Conservation (phyloP, 2,888 invertebrate species). For the Galeopsomyia nigrocyanea region DNA sequence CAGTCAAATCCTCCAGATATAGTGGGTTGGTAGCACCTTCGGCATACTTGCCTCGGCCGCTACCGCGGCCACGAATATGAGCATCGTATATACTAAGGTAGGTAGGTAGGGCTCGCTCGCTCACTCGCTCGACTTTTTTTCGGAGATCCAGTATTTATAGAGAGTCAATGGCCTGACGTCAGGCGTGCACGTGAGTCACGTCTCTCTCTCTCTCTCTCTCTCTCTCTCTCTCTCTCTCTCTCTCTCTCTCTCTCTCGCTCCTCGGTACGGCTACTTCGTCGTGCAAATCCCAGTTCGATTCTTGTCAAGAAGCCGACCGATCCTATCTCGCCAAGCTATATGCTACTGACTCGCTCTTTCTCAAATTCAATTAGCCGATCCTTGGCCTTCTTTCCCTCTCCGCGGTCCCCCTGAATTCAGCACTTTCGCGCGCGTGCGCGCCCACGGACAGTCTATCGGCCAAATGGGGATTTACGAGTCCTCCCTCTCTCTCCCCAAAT, state of each 20-base stretch:
- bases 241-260: neutral
- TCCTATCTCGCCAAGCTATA: constrained; percentile 40
- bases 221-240: neutral
- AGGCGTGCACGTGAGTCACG: constrained; percentile 33
- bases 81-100: neutral
- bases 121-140: constrained; percentile 44
- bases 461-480: constrained; percentile 46
- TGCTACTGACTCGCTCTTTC: too few species aligned
- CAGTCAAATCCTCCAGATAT: constrained; percentile 39
- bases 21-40: too few species aligned
- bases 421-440: constrained; percentile 46
- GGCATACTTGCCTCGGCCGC: too few species aligned
- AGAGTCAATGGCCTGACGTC: constrained; percentile 62
- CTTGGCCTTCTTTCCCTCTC: constrained; percentile 46
- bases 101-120: constrained; percentile 56
- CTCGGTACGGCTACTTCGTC: constrained; percentile 17
- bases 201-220: constrained; percentile 38
- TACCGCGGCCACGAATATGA: constrained; percentile 3
- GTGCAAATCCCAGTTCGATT: constrained; percentile 45
- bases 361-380: constrained; percentile 49
- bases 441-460: constrained; percentile 36
- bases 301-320: constrained; percentile 44
- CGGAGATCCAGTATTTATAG: constrained; percentile 62
- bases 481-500: too few species aligned
- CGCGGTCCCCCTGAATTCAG: constrained; percentile 35